Conservation (phyloP, 2,888 invertebrate genomes). For the Eilema depressum region DNA sequence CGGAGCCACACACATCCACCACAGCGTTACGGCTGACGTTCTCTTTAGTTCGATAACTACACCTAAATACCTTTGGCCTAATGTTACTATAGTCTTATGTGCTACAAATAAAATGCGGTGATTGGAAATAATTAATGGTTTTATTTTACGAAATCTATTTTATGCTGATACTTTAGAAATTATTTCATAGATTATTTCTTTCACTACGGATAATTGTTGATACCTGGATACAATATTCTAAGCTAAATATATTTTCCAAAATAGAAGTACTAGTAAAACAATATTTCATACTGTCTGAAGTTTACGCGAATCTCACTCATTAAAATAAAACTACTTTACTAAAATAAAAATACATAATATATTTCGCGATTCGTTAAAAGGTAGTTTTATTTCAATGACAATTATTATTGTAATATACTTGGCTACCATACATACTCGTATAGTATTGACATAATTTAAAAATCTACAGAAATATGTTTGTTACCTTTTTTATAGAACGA, state of each 20-base stretch:
- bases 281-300: too few species aligned
- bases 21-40: neutral
- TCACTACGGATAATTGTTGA: neutral
- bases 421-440: too few species aligned
- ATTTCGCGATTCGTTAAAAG: too few species aligned
- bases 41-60: neutral
- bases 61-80: neutral
- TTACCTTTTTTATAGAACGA: conserved; percentile 1
- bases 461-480: neutral
- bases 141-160: neutral
- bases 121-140: neutral
- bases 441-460: too few species aligned
- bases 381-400: too few species aligned
- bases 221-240: neutral
- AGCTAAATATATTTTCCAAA: neutral
- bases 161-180: neutral
- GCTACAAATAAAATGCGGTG: neutral
- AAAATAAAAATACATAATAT: too few species aligned
- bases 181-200: neutral
- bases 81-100: neutral
- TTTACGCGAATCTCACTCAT: too few species aligned
- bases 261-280: too few species aligned
- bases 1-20: conserved; percentile 15
- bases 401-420: too few species aligned
- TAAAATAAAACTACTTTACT: too few species aligned